phyloP scores from a whole-genome alignment of 2,888 invertebrate species.

The Ypsolopha sequella region DNA sequence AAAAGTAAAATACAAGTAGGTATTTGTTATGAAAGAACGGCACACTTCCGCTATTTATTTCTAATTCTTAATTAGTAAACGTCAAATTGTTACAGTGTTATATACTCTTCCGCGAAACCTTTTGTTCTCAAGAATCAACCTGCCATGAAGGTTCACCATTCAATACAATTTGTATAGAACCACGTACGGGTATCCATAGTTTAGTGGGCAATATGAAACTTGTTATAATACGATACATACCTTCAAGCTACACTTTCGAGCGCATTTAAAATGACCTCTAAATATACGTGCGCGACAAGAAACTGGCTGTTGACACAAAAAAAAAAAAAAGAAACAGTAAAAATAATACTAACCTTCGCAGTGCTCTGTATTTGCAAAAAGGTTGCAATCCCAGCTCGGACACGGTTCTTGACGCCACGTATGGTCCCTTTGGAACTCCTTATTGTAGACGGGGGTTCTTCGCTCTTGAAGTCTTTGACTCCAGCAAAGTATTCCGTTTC shows the following conservation, averaged over 20 bases:
- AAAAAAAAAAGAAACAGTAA: conserved; percentile 26
- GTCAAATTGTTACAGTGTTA: conserved; percentile 31
- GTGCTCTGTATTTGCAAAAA: conserved; percentile 87
- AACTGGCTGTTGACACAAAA: conserved; percentile 22
- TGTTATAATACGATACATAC: conserved; percentile 24
- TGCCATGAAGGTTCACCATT: conserved; percentile 41
- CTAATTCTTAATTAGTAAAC: conserved; percentile 39
- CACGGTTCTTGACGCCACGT: conserved; percentile 93
- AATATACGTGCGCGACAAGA: conserved; percentile 49
- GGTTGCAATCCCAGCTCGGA: conserved; percentile 95
- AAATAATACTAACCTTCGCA: conserved; percentile 75
- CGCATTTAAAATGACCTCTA: conserved; percentile 47
- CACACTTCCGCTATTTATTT: conserved; percentile 41
- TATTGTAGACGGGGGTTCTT: conserved; percentile 81
- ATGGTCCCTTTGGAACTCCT: conserved; percentile 93
- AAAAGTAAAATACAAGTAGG: too few species aligned
- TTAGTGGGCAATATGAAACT: background rate
- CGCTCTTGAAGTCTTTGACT: conserved; percentile 77
- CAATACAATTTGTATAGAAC: conserved; percentile 18
- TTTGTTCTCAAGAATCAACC: conserved; percentile 32
- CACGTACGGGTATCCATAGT: too few species aligned
- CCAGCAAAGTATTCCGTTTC: conserved; percentile 84
- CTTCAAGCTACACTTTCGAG: conserved; percentile 48
- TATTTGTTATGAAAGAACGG: conserved; percentile 6
- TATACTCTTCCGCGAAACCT: conserved; percentile 17